These are phyloP conservation scores for Tragulus kanchil DNA, from an alignment of 2,113 vertebrate genomes.

Conservation along the genomic window DNA sequence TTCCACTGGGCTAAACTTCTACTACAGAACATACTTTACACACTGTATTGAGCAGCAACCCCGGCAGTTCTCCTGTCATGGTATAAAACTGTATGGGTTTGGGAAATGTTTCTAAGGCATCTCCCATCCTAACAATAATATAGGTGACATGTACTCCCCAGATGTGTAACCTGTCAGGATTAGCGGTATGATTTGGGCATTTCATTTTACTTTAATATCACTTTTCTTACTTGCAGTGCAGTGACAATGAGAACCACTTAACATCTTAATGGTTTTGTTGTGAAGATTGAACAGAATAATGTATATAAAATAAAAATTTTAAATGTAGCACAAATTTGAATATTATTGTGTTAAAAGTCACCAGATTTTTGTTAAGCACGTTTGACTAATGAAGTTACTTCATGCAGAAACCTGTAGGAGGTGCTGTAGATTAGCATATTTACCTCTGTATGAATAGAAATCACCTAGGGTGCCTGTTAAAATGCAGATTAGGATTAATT, in stretches of 20 bases:
- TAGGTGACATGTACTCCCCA: not conserved
- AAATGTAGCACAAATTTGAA: not conserved
- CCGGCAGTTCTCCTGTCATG: not conserved
- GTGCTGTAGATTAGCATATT: not conserved
- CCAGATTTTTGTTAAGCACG: not conserved
- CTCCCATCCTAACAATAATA: not conserved
- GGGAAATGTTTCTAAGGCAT: not conserved
- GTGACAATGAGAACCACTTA: not conserved
- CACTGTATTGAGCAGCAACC: not conserved
- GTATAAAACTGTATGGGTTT: not conserved
- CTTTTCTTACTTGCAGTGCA: slow-evolving; percentile 24
- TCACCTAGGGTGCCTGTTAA: not conserved
- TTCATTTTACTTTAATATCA: not conserved
- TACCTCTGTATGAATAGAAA: not conserved
- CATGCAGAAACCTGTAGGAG: not conserved
- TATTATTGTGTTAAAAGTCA: not conserved
- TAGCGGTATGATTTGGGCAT: not conserved
- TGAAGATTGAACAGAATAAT: slow-evolving; percentile 20
- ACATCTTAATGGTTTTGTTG: not conserved
- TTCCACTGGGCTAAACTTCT: not conserved
- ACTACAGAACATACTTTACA: not conserved
- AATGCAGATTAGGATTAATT: not conserved
- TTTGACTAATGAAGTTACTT: not conserved
- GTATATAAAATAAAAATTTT: not conserved
- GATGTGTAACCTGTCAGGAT: not conserved